phyloP scores from a whole-genome alignment of 1,140 invertebrate species.

The Thaumetopoea pityocampa region DNA sequence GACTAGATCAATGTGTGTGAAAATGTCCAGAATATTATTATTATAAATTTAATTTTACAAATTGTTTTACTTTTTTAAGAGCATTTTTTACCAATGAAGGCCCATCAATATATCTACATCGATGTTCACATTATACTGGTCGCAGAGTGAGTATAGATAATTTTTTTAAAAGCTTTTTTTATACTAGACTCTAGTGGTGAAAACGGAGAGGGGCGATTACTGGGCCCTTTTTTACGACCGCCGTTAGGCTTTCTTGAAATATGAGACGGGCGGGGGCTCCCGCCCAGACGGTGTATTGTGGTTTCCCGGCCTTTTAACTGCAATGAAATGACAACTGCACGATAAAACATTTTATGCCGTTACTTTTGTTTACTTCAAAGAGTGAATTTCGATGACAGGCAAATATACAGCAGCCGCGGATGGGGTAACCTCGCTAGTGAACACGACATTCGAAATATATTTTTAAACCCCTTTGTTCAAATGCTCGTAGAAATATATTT shows the following conservation, averaged over 20 bases:
- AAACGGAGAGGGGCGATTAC: slow-evolving; percentile 42
- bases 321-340: slow-evolving; percentile 31
- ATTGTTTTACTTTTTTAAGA: no score
- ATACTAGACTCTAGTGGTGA: slow-evolving; percentile 30
- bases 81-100: no score
- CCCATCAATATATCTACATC: no score
- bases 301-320: slow-evolving; percentile 18
- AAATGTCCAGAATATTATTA: no score
- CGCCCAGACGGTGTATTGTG: slow-evolving; percentile 17
- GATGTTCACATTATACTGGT: no score
- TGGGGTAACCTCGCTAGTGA: slow-evolving; percentile 22
- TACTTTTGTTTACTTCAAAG: slow-evolving; percentile 58
- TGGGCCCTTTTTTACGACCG: slow-evolving; percentile 51
- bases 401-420: slow-evolving; percentile 32
- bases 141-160: slow-evolving; percentile 5
- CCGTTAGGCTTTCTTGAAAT: slow-evolving; percentile 46
- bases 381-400: slow-evolving; percentile 36
- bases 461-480: slow-evolving; percentile 9
- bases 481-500: slow-evolving; percentile 11
- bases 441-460: slow-evolving; percentile 7
- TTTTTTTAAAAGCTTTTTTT: slow-evolving; percentile 8
- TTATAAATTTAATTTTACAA: no score
- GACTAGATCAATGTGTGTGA: no score
- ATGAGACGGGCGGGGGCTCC: slow-evolving; percentile 37
- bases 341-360: slow-evolving; percentile 62